Evolutionary conservation across 2,113 vertebrate species (phyloP), one percentile per base, ranked within the genome.

Genomic region (Xenopus laevis): DNA sequence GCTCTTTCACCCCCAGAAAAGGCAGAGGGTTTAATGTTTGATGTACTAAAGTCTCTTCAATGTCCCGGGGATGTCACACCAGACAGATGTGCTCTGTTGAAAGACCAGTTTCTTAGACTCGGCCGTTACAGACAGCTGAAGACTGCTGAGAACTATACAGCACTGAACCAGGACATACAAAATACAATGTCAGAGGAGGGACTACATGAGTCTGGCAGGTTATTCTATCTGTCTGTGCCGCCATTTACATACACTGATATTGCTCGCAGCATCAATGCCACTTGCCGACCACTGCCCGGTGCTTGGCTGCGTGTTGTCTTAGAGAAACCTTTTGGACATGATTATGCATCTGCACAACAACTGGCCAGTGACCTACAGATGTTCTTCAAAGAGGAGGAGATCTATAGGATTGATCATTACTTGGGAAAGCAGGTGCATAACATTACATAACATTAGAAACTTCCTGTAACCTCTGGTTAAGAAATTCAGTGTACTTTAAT

Each of bases 391-490:
- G 95, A 98, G 78, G 91, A 98, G 59, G 97, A 99, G 89, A 96
- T 98, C 92, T 98, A 92, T 88, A 89, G 94, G 13, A 96, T 98
- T 47, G 97, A 99, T 78, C 97, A 99, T 71, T 99, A 99, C 86
- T 85, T 99, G 53, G 97, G 96, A 68, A 99, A 99, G 57, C 96
- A 97, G 94, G 97, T 98, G 71, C 11, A 27, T 27, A 50, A 16
- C 15, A 50, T 13, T 50, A 50, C 11, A 27, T 27, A 50, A 16
- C 15, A 50, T 13, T 50, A 50, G 15, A 13, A 50, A 50, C 47
- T 10, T 50, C 12, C 11, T 13, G 0, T 50, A 12, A 16, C 11
- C 5, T 50, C 15, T 50, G 47, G 47, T 50, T 13, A 11, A 11
- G 46, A 47, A 47, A 47, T 47, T 4, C 46, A 47, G 46, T 47